Evolutionary conservation across 2,113 vertebrate genomes (phyloP).

Genomic region (Haemorhous mexicanus): DNA sequence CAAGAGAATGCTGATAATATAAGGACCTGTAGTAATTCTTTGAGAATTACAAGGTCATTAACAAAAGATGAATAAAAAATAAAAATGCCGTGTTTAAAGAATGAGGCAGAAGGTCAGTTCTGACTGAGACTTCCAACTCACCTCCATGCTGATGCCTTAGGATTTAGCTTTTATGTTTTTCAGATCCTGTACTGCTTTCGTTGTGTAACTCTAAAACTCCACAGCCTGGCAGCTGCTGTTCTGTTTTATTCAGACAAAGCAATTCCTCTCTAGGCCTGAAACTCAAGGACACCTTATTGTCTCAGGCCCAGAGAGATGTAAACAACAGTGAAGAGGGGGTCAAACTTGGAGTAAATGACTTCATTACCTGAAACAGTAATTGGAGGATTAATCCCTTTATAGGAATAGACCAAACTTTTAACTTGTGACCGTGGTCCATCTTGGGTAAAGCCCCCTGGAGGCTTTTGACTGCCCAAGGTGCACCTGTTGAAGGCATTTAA

Average conservation of each 20-base stretch:
- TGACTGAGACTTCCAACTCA: not conserved
- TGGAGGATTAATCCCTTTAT: not conserved
- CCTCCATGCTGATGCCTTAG: not conserved
- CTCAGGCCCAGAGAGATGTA: not conserved
- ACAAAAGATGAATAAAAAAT: not conserved
- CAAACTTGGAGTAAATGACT: not conserved
- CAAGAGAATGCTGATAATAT: not conserved
- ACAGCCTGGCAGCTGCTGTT: not conserved
- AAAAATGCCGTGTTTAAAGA: not conserved
- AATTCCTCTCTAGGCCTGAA: not conserved
- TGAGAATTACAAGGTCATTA: not conserved
- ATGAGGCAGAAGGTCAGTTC: not conserved
- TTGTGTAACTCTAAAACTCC: not conserved
- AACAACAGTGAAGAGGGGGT: not conserved
- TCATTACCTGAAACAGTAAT: not conserved
- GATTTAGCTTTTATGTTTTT: not conserved
- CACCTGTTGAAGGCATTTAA: not conserved
- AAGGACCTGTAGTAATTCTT: not conserved
- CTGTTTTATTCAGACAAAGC: not conserved
- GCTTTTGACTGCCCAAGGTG: not conserved
- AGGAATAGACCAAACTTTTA: not conserved
- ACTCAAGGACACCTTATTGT: not conserved
- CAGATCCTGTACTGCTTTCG: not conserved
- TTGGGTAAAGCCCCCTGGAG: not conserved
- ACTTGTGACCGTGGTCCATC: fast-evolving